These are phyloP conservation scores for Microchirus variegatus DNA, from an alignment of 2,797 vertebrate genomes.

Conservation along the genomic window DNA sequence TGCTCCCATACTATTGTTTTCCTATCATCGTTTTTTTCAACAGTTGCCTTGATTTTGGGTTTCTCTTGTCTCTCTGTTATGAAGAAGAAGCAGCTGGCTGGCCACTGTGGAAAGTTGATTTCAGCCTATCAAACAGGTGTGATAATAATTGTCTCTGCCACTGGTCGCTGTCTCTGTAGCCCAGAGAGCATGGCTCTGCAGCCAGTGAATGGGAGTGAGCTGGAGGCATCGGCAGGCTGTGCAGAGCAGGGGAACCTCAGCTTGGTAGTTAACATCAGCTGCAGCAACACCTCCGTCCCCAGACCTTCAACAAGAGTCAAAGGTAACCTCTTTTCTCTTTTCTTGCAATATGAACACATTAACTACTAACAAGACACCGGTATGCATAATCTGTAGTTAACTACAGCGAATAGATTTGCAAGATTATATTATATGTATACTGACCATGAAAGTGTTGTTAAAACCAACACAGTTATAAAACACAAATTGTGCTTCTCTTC, in stretches of 20 bases:
- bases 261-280: slow-evolving; percentile 53
- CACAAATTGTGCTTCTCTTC: neutral
- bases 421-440: too few species aligned
- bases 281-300: slow-evolving; percentile 37
- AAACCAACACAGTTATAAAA: too few species aligned
- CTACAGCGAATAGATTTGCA: too few species aligned
- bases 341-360: too few species aligned
- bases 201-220: slow-evolving; percentile 48
- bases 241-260: slow-evolving; percentile 59
- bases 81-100: slow-evolving; percentile 12
- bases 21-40: too few species aligned
- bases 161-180: neutral
- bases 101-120: slow-evolving; percentile 26
- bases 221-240: slow-evolving; percentile 30
- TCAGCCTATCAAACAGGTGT: slow-evolving; percentile 10
- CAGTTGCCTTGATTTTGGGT: too few species aligned
- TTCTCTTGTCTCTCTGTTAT: slow-evolving; percentile 22
- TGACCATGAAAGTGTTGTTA: too few species aligned
- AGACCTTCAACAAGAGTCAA: slow-evolving; percentile 30
- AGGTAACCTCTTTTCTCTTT: slow-evolving; percentile 33
- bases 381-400: too few species aligned
- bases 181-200: slow-evolving; percentile 45
- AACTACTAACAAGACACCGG: too few species aligned
- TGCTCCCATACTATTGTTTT: neutral
- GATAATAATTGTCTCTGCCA: neutral